Percentiles rank a stretch among this genome's conserved stretches.
Conservation (phyloP, 2,797 vertebrate species). For the Adrianichthys oophorus region DNA sequence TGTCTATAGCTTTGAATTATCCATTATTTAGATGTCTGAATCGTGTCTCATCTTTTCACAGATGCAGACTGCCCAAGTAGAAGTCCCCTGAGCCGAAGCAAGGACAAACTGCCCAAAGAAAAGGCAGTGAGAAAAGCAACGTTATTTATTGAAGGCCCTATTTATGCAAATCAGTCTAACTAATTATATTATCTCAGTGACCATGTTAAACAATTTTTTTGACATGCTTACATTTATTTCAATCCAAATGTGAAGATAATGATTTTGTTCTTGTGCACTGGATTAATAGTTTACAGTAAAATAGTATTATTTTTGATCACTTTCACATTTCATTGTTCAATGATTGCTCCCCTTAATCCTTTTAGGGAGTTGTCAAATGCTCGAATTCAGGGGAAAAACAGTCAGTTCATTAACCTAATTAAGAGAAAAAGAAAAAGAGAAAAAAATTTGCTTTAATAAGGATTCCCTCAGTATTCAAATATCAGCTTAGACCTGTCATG, state of each 20-base stretch:
- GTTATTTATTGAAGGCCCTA: slow-evolving; percentile 82
- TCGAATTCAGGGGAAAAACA: not conserved
- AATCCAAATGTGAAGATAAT: slow-evolving; percentile 48
- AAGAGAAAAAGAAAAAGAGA: not conserved
- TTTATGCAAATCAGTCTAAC: slow-evolving; percentile 73
- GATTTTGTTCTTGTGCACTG: slow-evolving; percentile 69
- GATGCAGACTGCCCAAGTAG: slow-evolving; percentile 69
- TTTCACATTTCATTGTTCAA: not conserved
- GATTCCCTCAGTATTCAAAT: too few species aligned
- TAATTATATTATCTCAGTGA: slow-evolving; percentile 62
- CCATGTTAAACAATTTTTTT: slow-evolving; percentile 58
- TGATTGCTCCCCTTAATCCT: not conserved
- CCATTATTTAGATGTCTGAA: not conserved
- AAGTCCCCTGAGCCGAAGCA: slow-evolving; percentile 11
- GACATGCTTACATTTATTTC: slow-evolving; percentile 51
- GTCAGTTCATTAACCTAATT: not conserved
- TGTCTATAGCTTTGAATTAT: not conserved
- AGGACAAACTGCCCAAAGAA: slow-evolving; percentile 61
- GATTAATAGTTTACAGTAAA: slow-evolving; percentile 65
- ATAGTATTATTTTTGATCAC: slow-evolving; percentile 70
- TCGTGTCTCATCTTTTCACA: slow-evolving; percentile 44
- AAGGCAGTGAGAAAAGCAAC: slow-evolving; percentile 42
- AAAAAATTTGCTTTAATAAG: not conserved
- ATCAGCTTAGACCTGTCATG: too few species aligned
- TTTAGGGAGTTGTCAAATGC: too few species aligned